These are phyloP conservation scores for Euwallacea fornicatus DNA, from an alignment of 1,140 invertebrate species.

Conservation along the genomic window DNA sequence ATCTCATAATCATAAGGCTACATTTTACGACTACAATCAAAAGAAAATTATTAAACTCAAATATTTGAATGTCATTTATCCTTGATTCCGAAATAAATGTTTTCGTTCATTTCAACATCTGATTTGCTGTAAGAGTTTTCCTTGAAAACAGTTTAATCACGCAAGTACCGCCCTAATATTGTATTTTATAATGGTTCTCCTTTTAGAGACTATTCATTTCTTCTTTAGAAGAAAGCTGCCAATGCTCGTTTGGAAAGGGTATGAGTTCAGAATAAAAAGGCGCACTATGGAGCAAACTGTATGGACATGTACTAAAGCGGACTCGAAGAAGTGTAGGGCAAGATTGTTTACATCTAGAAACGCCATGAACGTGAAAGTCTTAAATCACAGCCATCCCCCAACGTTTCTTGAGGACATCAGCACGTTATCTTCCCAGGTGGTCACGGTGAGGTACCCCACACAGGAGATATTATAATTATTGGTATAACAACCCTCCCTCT, in stretches of 20 bases:
- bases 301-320: constrained; percentile 25
- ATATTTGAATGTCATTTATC: too few relatives aligned
- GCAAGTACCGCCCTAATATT: too few relatives aligned
- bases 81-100: too few relatives aligned
- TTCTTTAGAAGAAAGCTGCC: constrained; percentile 19
- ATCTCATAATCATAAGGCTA: too few relatives aligned
- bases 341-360: constrained; percentile 23
- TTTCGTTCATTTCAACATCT: too few relatives aligned
- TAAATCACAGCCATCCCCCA: constrained; percentile 9
- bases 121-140: too few relatives aligned
- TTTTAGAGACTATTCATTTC: constrained; percentile 22
- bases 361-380: constrained; percentile 10
- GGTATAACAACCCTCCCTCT: too few relatives aligned
- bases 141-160: too few relatives aligned
- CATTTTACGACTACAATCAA: too few relatives aligned
- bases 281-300: constrained; percentile 7
- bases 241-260: constrained; percentile 11
- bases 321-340: constrained; percentile 20
- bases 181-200: neutral
- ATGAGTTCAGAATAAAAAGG: constrained; percentile 21
- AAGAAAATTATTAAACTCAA: too few relatives aligned
- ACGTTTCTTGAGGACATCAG: constrained; percentile 7
- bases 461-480: neutral
- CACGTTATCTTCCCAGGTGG: neutral
- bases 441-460: neutral